Evolutionary conservation across 2,888 invertebrate genomes (phyloP).

Genomic region (Machimus atricapillus): DNA sequence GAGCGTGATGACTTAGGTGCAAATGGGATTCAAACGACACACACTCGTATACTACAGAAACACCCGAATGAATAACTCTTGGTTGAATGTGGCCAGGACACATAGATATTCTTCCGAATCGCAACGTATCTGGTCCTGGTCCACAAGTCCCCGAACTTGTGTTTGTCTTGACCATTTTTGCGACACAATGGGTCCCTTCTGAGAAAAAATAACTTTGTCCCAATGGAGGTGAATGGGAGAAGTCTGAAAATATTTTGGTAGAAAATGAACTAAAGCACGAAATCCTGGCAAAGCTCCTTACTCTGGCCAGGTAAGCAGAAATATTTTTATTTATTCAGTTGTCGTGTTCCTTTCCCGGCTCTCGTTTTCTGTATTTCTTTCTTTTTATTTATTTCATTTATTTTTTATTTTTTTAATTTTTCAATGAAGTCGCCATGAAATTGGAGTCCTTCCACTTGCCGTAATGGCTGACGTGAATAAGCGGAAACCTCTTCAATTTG

Average conservation of each 20-base stretch:
- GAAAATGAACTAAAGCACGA: not conserved
- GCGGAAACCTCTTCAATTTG: not conserved
- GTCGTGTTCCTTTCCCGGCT: not conserved
- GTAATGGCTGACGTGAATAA: not conserved
- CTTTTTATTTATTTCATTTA: not conserved
- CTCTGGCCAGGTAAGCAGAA: not conserved
- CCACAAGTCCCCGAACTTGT: not conserved
- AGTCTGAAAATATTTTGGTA: not conserved
- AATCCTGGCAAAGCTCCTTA: not conserved
- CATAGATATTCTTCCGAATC: not conserved
- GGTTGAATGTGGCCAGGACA: not conserved
- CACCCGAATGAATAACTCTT: not conserved
- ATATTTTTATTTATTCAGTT: not conserved
- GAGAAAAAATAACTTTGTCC: not conserved
- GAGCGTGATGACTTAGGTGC: not conserved
- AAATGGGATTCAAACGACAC: not conserved
- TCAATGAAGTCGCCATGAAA: not conserved
- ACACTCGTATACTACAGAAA: not conserved
- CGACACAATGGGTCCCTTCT: not conserved
- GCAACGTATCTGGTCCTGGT: not conserved
- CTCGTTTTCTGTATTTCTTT: not conserved
- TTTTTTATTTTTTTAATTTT: not conserved
- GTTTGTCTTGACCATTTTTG: not conserved
- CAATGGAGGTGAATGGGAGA: not conserved
- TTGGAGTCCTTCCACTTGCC: not conserved